Percentiles rank a stretch among this genome's conserved stretches.
Evolutionary conservation across 2,888 invertebrate genomes (phyloP).

Genomic region (Lydus trimaculatus): DNA sequence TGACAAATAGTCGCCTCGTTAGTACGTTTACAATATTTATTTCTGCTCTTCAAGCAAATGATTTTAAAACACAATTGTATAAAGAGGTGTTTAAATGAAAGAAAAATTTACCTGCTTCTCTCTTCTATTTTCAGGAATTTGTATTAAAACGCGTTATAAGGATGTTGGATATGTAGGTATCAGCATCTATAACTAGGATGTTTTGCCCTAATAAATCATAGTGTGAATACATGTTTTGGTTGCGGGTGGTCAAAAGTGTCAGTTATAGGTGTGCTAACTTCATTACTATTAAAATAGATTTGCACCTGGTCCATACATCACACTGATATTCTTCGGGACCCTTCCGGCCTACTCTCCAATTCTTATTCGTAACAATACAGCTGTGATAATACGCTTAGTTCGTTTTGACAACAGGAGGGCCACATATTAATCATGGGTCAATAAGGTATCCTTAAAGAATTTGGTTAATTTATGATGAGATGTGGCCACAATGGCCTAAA

Average conservation of each 20-base stretch:
- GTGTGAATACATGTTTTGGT: constrained; percentile 1
- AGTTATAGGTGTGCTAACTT: constrained; percentile 9
- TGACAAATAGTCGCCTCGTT: neutral
- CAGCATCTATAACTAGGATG: neutral
- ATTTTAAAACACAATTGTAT: neutral
- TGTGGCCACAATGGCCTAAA: neutral
- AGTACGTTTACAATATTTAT: neutral
- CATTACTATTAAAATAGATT: constrained; percentile 38
- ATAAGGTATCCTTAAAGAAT: constrained; percentile 31
- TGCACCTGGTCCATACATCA: constrained; percentile 54
- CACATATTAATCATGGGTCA: constrained; percentile 27
- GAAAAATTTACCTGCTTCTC: neutral
- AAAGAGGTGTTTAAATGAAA: neutral
- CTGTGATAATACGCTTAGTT: constrained; percentile 40
- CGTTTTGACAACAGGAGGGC: constrained; percentile 31
- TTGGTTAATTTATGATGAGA: neutral
- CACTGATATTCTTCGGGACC: constrained; percentile 35
- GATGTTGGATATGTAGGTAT: neutral
- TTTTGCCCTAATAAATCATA: constrained; percentile 6
- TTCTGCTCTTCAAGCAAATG: neutral
- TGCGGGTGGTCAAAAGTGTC: constrained; percentile 7
- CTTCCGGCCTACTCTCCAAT: constrained; percentile 39
- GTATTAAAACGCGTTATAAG: neutral
- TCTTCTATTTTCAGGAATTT: neutral
- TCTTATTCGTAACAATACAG: constrained; percentile 32